phyloP scores from a whole-genome alignment of 53 echinoderm and acorn worm genomes.

The Crossaster papposus region DNA sequence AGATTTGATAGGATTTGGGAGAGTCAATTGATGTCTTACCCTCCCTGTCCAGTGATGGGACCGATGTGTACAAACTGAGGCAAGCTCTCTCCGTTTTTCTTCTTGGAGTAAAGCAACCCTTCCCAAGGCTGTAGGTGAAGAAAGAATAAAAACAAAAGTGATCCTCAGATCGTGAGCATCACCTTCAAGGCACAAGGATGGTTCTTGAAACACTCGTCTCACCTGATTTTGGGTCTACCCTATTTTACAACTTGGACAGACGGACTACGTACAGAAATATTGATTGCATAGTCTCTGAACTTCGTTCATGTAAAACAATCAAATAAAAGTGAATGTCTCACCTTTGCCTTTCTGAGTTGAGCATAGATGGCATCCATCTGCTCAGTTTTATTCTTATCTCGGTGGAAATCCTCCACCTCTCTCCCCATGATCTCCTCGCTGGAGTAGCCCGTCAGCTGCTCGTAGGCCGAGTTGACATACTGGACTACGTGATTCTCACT shows the following conservation, averaged over 20 bases:
- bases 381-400: slow-evolving; percentile 92
- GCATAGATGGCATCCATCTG: slow-evolving; percentile 86
- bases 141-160: too few species aligned
- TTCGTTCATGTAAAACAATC: too few species aligned
- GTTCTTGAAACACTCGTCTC: too few species aligned
- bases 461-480: slow-evolving; percentile 87
- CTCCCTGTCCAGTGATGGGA: slow-evolving; percentile 85
- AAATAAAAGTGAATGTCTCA: not conserved
- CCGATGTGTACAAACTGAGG: slow-evolving; percentile 80
- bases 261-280: too few species aligned
- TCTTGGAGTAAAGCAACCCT: slow-evolving; percentile 89
- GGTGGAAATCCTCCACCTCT: slow-evolving; percentile 71
- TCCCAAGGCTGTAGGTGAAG: slow-evolving; percentile 88
- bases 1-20: not conserved
- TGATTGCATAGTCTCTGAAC: too few species aligned
- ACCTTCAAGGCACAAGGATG: too few species aligned
- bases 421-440: slow-evolving; percentile 82
- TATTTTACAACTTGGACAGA: too few species aligned
- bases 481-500: slow-evolving; percentile 81
- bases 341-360: slow-evolving; percentile 97
- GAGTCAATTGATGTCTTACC: slow-evolving; percentile 66
- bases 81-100: slow-evolving; percentile 89
- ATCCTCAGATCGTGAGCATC: too few species aligned
- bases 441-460: slow-evolving; percentile 79
- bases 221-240: too few species aligned